Evolutionary conservation across 92 coral and sea anemone genomes (phyloP).

Genomic region (Porites lobata): DNA sequence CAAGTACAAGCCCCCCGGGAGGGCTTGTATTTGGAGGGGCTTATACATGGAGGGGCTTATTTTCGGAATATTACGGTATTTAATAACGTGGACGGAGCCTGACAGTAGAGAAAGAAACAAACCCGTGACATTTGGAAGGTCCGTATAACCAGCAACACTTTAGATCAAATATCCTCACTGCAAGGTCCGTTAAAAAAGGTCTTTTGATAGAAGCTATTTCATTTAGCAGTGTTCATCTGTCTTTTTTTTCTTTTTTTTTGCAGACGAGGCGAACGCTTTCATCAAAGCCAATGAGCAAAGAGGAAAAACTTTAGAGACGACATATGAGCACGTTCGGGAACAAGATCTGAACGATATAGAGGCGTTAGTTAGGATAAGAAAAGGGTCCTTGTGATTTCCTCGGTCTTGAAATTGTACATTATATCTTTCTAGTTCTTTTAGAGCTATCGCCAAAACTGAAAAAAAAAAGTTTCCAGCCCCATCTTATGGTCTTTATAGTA

Average conservation of each 20-base stretch:
- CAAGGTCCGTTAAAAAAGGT: background rate
- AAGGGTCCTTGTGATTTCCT: background rate
- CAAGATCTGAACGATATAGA: conserved; percentile 84
- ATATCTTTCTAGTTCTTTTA: background rate
- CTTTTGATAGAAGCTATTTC: background rate
- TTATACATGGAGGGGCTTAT: too few relatives aligned
- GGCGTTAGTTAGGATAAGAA: conserved; percentile 46
- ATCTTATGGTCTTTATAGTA: too few relatives aligned
- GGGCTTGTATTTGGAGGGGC: too few relatives aligned
- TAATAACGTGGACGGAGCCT: too few relatives aligned
- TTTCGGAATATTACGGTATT: too few relatives aligned
- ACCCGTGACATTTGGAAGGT: too few relatives aligned
- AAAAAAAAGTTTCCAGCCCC: too few relatives aligned
- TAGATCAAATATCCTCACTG: too few relatives aligned
- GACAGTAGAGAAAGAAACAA: too few relatives aligned
- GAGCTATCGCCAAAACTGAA: too few relatives aligned
- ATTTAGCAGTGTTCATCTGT: background rate
- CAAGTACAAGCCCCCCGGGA: too few relatives aligned
- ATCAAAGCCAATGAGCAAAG: conserved; percentile 71
- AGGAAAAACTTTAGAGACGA: conserved; percentile 74
- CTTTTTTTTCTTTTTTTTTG: background rate
- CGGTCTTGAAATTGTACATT: background rate
- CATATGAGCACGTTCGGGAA: conserved; percentile 78
- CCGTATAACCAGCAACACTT: too few relatives aligned
- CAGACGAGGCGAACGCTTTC: conserved; percentile 88